These are phyloP conservation scores for Etheostoma nigrum DNA, from an alignment of 2,797 vertebrate species.

Conservation along the genomic window DNA sequence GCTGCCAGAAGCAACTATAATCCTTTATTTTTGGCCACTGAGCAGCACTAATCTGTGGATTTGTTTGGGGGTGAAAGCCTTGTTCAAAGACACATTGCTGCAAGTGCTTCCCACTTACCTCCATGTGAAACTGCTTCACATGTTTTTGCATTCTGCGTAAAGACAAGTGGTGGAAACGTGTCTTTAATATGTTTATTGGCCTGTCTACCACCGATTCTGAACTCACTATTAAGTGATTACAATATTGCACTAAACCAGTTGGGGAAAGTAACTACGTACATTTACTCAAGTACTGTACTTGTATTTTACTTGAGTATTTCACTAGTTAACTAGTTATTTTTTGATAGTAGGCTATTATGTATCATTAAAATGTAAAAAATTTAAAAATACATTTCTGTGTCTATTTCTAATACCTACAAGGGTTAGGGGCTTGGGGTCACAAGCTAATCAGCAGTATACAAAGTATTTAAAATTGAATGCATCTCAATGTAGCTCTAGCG, in stretches of 20 bases:
- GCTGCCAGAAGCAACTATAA: conserved; percentile 19
- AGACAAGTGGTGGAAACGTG: not conserved
- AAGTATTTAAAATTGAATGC: too few species aligned
- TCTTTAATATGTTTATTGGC: not conserved
- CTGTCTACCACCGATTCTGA: not conserved
- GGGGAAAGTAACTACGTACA: not conserved
- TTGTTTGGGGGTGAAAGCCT: conserved; percentile 23
- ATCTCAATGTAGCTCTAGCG: not conserved
- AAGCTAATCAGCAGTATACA: not conserved
- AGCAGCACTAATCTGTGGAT: conserved; percentile 57
- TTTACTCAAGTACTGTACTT: not conserved
- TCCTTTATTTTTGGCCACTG: conserved; percentile 41
- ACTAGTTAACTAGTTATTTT: not conserved
- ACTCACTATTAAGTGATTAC: not conserved
- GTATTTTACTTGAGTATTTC: not conserved
- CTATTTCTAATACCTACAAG: too few species aligned
- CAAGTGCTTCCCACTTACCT: conserved; percentile 3
- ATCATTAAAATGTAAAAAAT: not conserved
- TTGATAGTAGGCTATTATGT: not conserved
- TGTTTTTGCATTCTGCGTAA: conserved; percentile 6
- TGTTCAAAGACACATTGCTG: conserved; percentile 16
- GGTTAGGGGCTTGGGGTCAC: not conserved
- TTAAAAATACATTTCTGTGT: not conserved
- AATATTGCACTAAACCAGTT: not conserved
- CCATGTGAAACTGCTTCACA: not conserved